Conservation (phyloP, 2,113 vertebrate species). For the Lycocorax pyrrhopterus region DNA sequence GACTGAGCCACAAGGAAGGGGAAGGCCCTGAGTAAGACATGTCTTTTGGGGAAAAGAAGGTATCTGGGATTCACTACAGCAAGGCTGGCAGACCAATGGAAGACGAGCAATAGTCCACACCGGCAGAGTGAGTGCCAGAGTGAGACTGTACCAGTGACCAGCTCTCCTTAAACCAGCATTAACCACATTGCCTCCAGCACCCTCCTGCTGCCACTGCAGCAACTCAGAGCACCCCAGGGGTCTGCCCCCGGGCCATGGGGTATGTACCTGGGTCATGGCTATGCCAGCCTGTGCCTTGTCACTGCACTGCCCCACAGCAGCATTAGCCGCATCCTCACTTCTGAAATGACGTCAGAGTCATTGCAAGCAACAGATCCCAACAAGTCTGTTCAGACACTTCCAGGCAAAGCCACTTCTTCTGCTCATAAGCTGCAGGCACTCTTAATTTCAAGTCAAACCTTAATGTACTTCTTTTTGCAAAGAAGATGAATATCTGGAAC, state of each 20-base stretch:
- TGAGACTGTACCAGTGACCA: neutral
- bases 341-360: neutral
- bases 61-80: neutral
- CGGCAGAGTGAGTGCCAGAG: neutral
- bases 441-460: neutral
- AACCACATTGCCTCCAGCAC: neutral
- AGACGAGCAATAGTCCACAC: neutral
- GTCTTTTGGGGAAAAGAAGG: neutral
- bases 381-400: neutral
- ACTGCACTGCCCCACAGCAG: neutral
- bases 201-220: fast-evolving
- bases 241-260: fast-evolving
- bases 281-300: neutral
- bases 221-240: neutral
- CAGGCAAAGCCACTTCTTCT: neutral
- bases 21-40: neutral
- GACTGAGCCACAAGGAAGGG: neutral
- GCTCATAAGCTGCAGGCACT: neutral
- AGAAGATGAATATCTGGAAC: neutral
- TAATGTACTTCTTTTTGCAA: neutral
- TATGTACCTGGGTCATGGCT: neutral
- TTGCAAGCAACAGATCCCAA: neutral
- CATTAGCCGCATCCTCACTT: neutral
- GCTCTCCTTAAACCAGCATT: neutral
- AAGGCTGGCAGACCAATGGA: neutral